phyloP scores from a whole-genome alignment of 2,797 vertebrate species.

The Cercopithecus neglectus region DNA sequence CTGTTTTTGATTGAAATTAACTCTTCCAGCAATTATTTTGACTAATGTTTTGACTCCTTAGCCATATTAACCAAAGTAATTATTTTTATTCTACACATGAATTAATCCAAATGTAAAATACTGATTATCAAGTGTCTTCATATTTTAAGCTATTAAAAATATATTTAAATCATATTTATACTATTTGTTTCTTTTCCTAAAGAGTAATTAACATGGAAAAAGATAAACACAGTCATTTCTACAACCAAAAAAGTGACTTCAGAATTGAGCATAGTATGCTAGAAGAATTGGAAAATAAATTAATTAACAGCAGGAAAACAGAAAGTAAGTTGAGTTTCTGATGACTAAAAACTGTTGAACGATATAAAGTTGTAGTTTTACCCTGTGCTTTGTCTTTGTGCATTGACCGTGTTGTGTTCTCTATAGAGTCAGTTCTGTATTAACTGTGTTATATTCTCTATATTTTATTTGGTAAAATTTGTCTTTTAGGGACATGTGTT shows the following conservation, averaged over 20 bases:
- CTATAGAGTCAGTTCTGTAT: neutral
- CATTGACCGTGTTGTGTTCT: neutral
- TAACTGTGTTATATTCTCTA: neutral
- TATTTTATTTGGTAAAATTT: neutral
- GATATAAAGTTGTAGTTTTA: neutral
- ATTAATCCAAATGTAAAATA: conserved; percentile 6
- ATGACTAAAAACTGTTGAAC: neutral
- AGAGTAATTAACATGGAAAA: conserved; percentile 92
- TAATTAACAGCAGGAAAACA: conserved; percentile 86
- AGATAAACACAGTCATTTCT: conserved; percentile 85
- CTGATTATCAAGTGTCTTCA: conserved; percentile 28
- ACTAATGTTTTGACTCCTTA: conserved; percentile 12
- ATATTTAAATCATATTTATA: conserved; percentile 41
- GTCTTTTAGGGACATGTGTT: neutral
- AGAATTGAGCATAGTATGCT: conserved; percentile 84
- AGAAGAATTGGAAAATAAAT: conserved; percentile 87
- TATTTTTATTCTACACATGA: neutral
- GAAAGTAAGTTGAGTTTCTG: conserved; percentile 87
- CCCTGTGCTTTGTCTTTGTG: neutral
- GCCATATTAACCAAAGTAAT: neutral
- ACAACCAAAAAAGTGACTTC: conserved; percentile 88
- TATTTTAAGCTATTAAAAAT: conserved; percentile 55
- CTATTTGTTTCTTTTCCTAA: conserved; percentile 65
- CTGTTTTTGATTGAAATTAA: conserved; percentile 7
- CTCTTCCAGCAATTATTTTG: neutral